Evolutionary conservation across 1,140 invertebrate species (phyloP).

Genomic region (Melitaea cinxia): DNA sequence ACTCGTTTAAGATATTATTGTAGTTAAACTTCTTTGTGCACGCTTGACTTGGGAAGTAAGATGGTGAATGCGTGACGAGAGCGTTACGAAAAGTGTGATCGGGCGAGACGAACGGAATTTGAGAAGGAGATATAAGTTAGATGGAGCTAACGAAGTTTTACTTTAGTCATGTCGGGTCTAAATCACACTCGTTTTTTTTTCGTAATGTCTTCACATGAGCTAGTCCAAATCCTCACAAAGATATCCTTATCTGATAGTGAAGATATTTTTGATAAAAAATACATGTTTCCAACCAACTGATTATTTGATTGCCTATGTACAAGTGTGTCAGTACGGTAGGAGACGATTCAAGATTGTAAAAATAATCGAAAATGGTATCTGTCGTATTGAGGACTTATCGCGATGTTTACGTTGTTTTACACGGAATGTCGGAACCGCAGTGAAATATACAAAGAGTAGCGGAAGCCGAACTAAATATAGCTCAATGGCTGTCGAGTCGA

Average conservation of each 20-base stretch:
- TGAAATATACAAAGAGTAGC: constrained; percentile 36
- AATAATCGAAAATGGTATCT: not conserved
- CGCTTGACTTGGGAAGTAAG: too few relatives aligned
- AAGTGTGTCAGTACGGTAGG: not conserved
- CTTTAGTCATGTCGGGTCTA: too few relatives aligned
- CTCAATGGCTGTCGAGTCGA: constrained; percentile 44
- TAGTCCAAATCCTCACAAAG: not conserved
- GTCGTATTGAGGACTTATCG: not conserved
- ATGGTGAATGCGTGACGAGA: too few relatives aligned
- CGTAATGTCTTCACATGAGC: not conserved
- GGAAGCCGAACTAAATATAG: constrained; percentile 47
- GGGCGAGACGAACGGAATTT: too few relatives aligned
- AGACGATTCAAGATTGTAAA: not conserved
- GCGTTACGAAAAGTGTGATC: too few relatives aligned
- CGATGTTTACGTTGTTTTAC: constrained; percentile 32
- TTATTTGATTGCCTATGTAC: not conserved
- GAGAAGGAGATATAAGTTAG: too few relatives aligned
- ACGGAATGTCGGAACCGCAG: constrained; percentile 40
- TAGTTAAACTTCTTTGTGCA: too few relatives aligned
- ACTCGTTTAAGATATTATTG: too few relatives aligned
- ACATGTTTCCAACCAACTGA: not conserved
- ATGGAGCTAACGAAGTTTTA: too few relatives aligned
- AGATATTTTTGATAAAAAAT: not conserved
- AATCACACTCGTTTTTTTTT: too few relatives aligned
- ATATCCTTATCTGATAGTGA: constrained; percentile 1